phyloP scores from a whole-genome alignment of 2,113 vertebrate genomes.

The Gracilinanus agilis region DNA sequence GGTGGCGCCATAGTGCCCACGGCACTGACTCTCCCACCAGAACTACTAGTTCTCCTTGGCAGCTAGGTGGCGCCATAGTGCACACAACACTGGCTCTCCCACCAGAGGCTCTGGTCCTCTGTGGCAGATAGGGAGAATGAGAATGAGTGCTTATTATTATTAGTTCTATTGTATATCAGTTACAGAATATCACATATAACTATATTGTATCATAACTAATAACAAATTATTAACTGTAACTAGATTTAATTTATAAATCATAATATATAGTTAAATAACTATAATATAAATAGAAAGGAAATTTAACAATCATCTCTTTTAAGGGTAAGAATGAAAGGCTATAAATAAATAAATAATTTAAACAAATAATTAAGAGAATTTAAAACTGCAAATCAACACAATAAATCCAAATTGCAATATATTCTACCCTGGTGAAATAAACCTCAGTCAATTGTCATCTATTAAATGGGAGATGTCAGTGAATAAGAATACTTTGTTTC shows the following conservation, averaged over 20 bases:
- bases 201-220: neutral
- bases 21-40: too few relatives aligned
- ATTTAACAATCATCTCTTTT: slow-evolving; percentile 3
- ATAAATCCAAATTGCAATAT: slow-evolving; percentile 8
- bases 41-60: too few relatives aligned
- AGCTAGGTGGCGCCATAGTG: too few relatives aligned
- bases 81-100: too few relatives aligned
- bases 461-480: neutral
- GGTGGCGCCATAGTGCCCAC: too few relatives aligned
- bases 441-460: slow-evolving; percentile 5
- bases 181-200: neutral
- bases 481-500: neutral
- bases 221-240: neutral
- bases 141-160: neutral
- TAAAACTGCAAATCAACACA: neutral
- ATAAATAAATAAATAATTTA: slow-evolving; percentile 10
- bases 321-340: slow-evolving; percentile 32
- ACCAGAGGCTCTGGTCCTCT: too few relatives aligned
- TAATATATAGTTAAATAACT: too few relatives aligned
- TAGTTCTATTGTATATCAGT: neutral
- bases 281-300: neutral
- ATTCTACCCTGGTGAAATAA: neutral
- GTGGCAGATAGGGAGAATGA: neutral
- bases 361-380: slow-evolving; percentile 23
- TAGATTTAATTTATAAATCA: neutral